phyloP scores from a whole-genome alignment of 2,113 vertebrate species.

The Panthera leo region DNA sequence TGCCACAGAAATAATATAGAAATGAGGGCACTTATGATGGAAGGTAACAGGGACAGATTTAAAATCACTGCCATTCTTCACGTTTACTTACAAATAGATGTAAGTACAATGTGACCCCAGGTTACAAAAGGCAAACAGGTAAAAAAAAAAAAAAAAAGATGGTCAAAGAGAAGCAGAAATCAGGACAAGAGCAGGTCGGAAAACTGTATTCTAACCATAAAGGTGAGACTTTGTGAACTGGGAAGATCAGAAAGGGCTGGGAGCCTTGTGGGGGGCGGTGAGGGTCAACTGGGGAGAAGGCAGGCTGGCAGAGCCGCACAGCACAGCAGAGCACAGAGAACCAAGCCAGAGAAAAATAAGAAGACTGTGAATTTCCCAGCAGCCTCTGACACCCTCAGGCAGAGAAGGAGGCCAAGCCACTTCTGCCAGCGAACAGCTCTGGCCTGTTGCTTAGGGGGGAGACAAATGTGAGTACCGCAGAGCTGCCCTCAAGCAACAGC shows the following conservation, averaged over 20 bases:
- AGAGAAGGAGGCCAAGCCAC: not conserved
- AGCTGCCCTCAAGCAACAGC: not conserved
- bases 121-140: not conserved
- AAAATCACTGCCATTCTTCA: not conserved
- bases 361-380: not conserved
- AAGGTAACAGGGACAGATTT: not conserved
- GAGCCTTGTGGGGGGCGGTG: accelerated
- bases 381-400: not conserved
- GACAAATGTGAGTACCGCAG: not conserved
- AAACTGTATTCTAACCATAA: not conserved
- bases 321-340: no score
- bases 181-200: not conserved
- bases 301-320: not conserved
- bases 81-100: not conserved
- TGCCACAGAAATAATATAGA: not conserved
- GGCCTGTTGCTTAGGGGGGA: not conserved
- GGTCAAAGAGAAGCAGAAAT: not conserved
- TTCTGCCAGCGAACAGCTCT: not conserved
- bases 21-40: not conserved
- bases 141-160: not conserved
- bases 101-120: not conserved
- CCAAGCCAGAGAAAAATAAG: not conserved
- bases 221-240: not conserved
- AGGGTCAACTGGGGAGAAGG: not conserved
- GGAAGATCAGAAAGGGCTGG: not conserved